A percentile compares a stretch with the other conserved stretches of the same genome.
These are phyloP conservation scores for Otis tarda DNA, from an alignment of 2,113 vertebrate genomes.

Conservation along the genomic window DNA sequence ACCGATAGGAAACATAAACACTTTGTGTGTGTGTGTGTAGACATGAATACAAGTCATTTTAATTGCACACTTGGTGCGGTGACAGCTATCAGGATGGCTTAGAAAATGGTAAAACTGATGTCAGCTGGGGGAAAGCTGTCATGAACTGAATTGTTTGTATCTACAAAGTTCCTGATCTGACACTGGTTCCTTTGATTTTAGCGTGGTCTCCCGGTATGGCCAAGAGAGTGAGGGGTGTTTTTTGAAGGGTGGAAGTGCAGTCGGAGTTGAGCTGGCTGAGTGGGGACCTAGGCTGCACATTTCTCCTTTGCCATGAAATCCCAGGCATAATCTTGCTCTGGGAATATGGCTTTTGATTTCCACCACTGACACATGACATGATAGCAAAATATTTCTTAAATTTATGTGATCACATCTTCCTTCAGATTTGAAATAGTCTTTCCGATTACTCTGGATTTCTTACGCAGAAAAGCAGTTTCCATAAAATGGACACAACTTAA, in stretches of 20 bases:
- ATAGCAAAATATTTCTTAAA: background rate
- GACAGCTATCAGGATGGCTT: background rate
- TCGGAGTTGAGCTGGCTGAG: background rate
- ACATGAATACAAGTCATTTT: background rate
- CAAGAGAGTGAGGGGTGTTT: rapidly evolving
- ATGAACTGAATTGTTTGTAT: background rate
- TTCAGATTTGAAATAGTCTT: background rate
- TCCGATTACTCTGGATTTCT: background rate
- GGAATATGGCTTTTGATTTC: background rate
- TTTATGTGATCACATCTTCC: rapidly evolving
- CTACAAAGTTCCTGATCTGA: background rate
- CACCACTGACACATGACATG: background rate
- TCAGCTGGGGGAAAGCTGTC: background rate
- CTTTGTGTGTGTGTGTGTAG: background rate
- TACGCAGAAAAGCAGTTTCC: background rate
- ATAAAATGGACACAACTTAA: background rate
- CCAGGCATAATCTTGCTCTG: background rate
- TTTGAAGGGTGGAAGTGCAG: background rate
- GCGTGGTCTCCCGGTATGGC: background rate
- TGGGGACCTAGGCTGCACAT: background rate
- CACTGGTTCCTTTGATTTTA: background rate
- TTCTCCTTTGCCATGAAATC: background rate
- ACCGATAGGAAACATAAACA: background rate
- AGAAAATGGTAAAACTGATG: background rate
- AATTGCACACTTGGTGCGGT: background rate